These are phyloP conservation scores for Chaunax sp. DNA, from an alignment of 2,797 vertebrate species.

Conservation along the genomic window DNA sequence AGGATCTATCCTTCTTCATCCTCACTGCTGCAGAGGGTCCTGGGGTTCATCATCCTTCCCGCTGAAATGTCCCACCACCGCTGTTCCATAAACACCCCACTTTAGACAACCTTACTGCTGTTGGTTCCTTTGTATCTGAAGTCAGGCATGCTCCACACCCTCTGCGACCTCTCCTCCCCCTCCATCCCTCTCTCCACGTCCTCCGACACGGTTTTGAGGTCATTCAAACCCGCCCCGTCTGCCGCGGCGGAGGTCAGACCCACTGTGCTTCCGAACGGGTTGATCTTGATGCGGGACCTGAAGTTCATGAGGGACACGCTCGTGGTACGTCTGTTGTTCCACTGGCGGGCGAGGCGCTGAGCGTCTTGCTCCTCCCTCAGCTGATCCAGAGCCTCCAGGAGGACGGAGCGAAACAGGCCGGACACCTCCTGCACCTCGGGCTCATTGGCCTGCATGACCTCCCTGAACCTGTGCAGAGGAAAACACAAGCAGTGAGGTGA, in stretches of 20 bases:
- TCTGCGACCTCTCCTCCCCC: conserved; percentile 75
- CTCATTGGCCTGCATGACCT: conserved; percentile 88
- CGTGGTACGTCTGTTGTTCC: conserved; percentile 90
- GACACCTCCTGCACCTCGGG: conserved; percentile 92
- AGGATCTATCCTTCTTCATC: conserved; percentile 4
- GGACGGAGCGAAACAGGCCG: conserved; percentile 88
- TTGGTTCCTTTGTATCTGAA: conserved; percentile 83
- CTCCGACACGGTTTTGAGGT: conserved; percentile 92
- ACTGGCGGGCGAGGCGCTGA: conserved; percentile 88
- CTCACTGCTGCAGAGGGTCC: conserved; percentile 9
- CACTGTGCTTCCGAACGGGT: conserved; percentile 91
- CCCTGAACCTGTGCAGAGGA: conserved; percentile 87
- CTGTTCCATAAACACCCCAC: not conserved
- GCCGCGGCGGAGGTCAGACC: conserved; percentile 87
- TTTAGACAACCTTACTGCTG: conserved; percentile 70
- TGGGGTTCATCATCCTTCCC: conserved; percentile 14
- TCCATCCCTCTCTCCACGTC: conserved; percentile 88
- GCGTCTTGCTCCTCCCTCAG: conserved; percentile 91
- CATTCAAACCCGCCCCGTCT: conserved; percentile 71
- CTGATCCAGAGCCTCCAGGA: conserved; percentile 89
- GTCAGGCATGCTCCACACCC: conserved; percentile 95
- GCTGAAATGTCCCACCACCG: not conserved
- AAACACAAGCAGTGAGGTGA: not conserved
- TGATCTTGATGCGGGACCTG: conserved; percentile 90
- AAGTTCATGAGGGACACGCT: conserved; percentile 89